These are phyloP conservation scores for Smutsia temminckii DNA, from an alignment of 2,797 vertebrate species.

Conservation along the genomic window DNA sequence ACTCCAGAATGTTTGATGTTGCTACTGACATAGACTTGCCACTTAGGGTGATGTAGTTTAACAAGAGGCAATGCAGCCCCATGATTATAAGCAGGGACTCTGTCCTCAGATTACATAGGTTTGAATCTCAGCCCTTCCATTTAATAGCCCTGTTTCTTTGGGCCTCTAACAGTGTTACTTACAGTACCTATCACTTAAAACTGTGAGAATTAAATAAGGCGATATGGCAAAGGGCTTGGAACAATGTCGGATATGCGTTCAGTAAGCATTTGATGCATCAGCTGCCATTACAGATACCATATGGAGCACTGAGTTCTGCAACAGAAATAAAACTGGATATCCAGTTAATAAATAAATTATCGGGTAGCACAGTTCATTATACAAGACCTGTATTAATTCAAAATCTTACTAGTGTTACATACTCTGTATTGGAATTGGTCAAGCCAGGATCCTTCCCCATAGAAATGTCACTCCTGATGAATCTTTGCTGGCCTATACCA, in stretches of 20 bases:
- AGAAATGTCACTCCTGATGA: neutral
- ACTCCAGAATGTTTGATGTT: neutral
- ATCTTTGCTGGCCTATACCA: neutral
- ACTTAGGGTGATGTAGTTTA: neutral
- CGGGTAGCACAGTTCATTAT: neutral
- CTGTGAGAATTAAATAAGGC: neutral
- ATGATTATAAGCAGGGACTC: neutral
- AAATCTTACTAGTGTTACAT: neutral
- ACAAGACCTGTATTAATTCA: neutral
- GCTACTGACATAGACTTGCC: neutral
- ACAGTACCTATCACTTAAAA: neutral
- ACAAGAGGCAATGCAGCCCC: neutral
- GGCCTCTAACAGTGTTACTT: neutral
- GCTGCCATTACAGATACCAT: neutral
- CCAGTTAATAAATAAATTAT: neutral
- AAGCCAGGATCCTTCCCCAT: neutral
- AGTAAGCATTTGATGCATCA: neutral
- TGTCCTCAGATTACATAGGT: neutral
- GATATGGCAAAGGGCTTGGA: neutral
- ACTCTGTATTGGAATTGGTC: neutral
- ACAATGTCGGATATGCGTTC: neutral
- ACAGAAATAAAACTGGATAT: slow-evolving; percentile 18
- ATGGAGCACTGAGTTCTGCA: neutral
- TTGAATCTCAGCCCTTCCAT: neutral
- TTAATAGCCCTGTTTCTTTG: neutral